Base-by-base conservation (phyloP, 2,113 vertebrate species). In the Cinclus cinclus region DNA sequence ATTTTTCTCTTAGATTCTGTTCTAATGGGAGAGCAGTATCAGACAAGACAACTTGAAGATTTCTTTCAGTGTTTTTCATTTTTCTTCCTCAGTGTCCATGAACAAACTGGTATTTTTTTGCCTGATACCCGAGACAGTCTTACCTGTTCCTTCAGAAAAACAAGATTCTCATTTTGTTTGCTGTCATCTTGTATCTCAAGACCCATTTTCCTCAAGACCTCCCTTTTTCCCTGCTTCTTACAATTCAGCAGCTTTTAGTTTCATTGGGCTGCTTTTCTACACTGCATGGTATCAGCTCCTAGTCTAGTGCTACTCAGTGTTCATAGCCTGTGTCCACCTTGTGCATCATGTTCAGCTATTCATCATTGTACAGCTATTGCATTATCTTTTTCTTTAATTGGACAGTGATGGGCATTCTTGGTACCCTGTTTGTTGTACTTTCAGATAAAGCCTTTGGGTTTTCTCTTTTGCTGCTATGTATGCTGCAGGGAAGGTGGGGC, bases 221-320 rank as follows among this genome's bases (percentile, higher is more conserved):
- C 42, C 6, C 39, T 24, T 68, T 39, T 63, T 44, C 10, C 13
- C 21, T 33, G 5, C 15, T 44, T 52, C 65, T 91, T 86, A 31
- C 27, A 75, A 7, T 71, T 75, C 27, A 67, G n/a, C 7, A 2
- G 63, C 3, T 70, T 63, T 56, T 59, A 30, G 49, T 87, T 88
- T 55, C 33, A 42, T n/a, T 13, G 25, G 60, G 20, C 39, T 92
- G 18, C 35, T 82, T 82, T 73, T 88, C 35, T 90, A 21, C 22
- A 0, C 21, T 59, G 22, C 64, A 46, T 0, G 0, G 6, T 87
- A 30, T 11, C 31, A 59, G 8, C 21, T 70, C 1, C n/a, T 39
- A 11, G 19, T 11, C 21, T 64, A 3, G 21, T 74, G 41, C 75
- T 41, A 37, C 44, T 78, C 30, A 20, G 11, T 0, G 15, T 90